Evolutionary conservation across 2,797 vertebrate genomes (phyloP).

Genomic region (Brotula barbata): DNA sequence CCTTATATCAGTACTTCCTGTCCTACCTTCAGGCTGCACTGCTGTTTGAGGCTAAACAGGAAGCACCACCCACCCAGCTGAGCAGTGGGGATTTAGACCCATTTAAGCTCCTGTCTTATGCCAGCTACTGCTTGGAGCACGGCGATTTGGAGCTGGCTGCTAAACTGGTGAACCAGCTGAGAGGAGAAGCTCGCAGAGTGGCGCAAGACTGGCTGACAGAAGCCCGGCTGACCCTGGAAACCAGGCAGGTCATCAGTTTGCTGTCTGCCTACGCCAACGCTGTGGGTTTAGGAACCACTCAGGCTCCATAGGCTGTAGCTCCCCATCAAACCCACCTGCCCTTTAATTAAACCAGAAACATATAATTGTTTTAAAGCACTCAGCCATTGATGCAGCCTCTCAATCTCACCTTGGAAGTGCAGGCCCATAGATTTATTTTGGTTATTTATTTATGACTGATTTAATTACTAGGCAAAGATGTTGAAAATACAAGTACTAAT

Average conservation of each 20-base stretch:
- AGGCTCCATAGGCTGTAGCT: slow-evolving; percentile 76
- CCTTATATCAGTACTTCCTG: slow-evolving; percentile 94
- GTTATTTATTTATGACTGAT: slow-evolving; percentile 45
- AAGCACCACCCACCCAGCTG: slow-evolving; percentile 85
- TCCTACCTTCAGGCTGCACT: slow-evolving; percentile 94
- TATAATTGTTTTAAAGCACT: slow-evolving; percentile 42
- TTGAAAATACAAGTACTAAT: slow-evolving; percentile 24
- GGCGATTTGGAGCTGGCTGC: slow-evolving; percentile 97
- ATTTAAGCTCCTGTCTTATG: slow-evolving; percentile 91
- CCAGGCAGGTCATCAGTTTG: slow-evolving; percentile 89
- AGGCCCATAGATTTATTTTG: slow-evolving; percentile 27
- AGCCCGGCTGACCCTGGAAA: slow-evolving; percentile 91
- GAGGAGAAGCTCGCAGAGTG: slow-evolving; percentile 90
- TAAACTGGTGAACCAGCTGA: slow-evolving; percentile 93
- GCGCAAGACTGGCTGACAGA: slow-evolving; percentile 93
- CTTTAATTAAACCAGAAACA: slow-evolving; percentile 5
- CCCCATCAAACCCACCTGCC: background rate
- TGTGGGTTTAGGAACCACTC: slow-evolving; percentile 90
- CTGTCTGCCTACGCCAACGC: slow-evolving; percentile 93
- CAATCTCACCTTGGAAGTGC: background rate
- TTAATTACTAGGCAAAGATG: slow-evolving; percentile 31
- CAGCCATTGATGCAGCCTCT: slow-evolving; percentile 28
- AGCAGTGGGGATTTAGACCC: slow-evolving; percentile 84
- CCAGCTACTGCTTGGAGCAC: slow-evolving; percentile 90
- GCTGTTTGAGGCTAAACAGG: slow-evolving; percentile 83